Percentiles rank a stretch among this genome's conserved stretches.
phyloP scores from a whole-genome alignment of 2,113 vertebrate species.

The Halcyon malimbica region DNA sequence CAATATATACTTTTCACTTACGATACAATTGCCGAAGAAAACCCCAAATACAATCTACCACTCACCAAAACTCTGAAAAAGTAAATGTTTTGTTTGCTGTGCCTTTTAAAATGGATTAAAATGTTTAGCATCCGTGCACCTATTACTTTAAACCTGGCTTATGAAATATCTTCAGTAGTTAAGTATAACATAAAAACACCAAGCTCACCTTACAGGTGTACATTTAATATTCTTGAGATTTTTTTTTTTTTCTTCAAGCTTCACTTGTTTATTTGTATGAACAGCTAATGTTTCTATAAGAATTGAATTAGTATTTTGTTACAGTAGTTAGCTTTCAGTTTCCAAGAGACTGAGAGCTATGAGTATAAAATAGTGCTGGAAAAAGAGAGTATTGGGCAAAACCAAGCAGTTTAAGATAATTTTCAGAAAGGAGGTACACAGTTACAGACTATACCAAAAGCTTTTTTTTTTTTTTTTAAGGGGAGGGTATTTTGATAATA shows the following conservation, averaged over 20 bases:
- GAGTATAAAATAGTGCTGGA: not conserved
- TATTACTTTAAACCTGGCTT: not conserved
- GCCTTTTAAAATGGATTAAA: not conserved
- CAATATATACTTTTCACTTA: not conserved
- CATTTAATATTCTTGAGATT: not conserved
- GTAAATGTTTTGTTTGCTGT: not conserved
- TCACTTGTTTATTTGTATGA: not conserved
- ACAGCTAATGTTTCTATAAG: not conserved
- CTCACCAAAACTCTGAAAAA: not conserved
- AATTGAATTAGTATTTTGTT: not conserved
- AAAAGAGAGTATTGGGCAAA: not conserved
- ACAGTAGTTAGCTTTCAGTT: not conserved
- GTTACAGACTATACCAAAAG: constrained; percentile 8
- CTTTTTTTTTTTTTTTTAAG: not conserved
- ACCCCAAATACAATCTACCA: not conserved
- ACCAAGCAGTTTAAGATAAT: not conserved
- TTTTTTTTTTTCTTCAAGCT: not conserved
- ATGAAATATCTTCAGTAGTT: not conserved
- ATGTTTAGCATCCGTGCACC: not conserved
- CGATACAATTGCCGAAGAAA: not conserved
- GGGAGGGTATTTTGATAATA: not conserved
- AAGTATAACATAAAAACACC: not conserved
- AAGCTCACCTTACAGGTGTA: not conserved
- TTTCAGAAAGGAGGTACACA: constrained; percentile 22
- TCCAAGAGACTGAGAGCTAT: not conserved